Base-by-base conservation (phyloP, 1,140 invertebrate genomes). In the Trichogramma pretiosum region DNA sequence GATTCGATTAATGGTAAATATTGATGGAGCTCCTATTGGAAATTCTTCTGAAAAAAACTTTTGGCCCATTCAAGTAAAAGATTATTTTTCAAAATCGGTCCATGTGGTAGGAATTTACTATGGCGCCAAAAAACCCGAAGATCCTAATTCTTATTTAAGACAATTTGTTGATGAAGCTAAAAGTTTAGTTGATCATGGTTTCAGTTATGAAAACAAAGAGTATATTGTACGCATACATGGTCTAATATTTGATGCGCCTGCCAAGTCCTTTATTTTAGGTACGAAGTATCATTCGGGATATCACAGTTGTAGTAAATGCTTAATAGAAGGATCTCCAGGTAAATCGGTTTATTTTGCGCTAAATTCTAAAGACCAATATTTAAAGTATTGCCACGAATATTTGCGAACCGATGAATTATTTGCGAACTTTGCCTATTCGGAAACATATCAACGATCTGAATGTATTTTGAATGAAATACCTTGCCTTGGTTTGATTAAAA, bases 161-260 rank as follows among this genome's bases (percentile, higher is more conserved):
- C 3, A 17, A 14, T 54, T 57, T 46, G 46, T 48, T 10, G 16
- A 50, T 7, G 57, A 59, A 41, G 30, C 24, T 7, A 23, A 14
- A 18, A 5, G 14, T 7, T 47, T 59, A 5, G 19, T 35, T 9
- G 14, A 17, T n/a, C 22, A 53, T 23, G 53, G 50, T 10, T 32
- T 52, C 28, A n/a, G 9, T 14, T 43, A 7, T 26, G 21, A 55
- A 16, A 32, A 21, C 1, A 45, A 32, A 24, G n/a, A n/a, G 3
- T 34, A 52, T 36, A 36, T 30, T 10, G 43, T 59, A 24, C 16
- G 7, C n/a, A 23, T 60, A 10, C 32, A 52, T 34, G 36, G 32
- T 22, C 18, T 59, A 3, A 45, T 59, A 13, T 52, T 52, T 23
- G 59, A 61, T 48, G 50, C 46, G 9, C 55, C 57, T 18, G 59